phyloP scores from a whole-genome alignment of 2,797 vertebrate genomes.

The Glyptemys insculpta region DNA sequence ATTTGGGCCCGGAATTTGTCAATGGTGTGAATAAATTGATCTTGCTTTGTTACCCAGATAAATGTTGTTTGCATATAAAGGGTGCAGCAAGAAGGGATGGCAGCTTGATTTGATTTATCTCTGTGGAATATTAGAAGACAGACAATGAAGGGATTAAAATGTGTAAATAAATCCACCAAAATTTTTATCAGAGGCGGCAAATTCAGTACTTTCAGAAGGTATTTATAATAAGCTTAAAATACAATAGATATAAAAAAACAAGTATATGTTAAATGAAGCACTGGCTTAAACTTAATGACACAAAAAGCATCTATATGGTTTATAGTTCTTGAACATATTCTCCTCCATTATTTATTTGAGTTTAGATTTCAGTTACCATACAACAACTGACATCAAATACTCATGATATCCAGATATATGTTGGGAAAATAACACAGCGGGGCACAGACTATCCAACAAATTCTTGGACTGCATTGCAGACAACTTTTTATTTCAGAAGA shows the following conservation, averaged over 20 bases:
- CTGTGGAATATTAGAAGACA: not conserved
- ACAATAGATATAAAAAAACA: not conserved
- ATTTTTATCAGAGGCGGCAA: not conserved
- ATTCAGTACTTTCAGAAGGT: not conserved
- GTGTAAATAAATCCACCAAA: not conserved
- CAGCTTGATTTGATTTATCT: not conserved
- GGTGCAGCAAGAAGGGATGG: not conserved
- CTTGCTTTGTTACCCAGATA: not conserved
- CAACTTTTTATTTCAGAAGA: too few species aligned
- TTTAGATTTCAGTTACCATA: not conserved
- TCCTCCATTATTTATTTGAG: not conserved
- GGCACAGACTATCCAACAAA: too few species aligned
- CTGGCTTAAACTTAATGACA: not conserved
- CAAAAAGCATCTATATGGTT: not conserved
- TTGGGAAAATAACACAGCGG: too few species aligned
- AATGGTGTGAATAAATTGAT: not conserved
- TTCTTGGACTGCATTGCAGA: too few species aligned
- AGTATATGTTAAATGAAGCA: not conserved
- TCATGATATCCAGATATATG: too few species aligned
- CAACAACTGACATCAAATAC: not conserved
- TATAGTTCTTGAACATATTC: accelerated
- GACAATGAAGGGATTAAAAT: not conserved
- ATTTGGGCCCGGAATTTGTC: not conserved
- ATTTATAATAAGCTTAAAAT: not conserved
- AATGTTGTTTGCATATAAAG: not conserved